phyloP scores from a whole-genome alignment of 2,113 vertebrate species.

The Zosterops pallidus region DNA sequence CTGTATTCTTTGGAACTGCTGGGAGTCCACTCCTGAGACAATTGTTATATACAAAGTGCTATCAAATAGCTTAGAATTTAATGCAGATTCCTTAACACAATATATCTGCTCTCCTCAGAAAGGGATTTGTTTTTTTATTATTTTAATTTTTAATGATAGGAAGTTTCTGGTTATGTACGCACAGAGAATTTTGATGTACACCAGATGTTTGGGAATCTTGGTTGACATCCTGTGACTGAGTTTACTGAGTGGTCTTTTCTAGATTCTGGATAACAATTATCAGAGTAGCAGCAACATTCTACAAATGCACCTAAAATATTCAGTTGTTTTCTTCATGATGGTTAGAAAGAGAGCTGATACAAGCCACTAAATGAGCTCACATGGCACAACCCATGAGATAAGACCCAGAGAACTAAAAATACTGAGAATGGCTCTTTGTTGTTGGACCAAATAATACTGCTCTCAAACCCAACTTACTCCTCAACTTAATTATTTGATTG shows the following conservation, averaged over 20 bases:
- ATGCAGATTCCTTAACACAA: background rate
- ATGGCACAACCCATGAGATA: background rate
- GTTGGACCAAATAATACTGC: background rate
- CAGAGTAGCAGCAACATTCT: background rate
- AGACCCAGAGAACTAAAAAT: background rate
- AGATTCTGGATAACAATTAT: background rate
- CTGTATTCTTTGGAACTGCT: accelerated
- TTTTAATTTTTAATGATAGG: background rate
- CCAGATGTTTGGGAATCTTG: background rate
- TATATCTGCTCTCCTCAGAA: background rate
- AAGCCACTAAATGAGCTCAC: accelerated
- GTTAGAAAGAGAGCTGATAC: background rate
- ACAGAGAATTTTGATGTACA: background rate
- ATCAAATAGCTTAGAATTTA: background rate
- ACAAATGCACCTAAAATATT: background rate
- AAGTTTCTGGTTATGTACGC: accelerated
- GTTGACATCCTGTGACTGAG: background rate
- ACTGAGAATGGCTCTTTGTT: background rate
- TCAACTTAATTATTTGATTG: background rate
- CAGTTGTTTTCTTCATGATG: background rate
- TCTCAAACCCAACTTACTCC: background rate
- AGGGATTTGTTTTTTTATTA: accelerated
- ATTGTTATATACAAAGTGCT: accelerated
- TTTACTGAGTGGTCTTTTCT: background rate
- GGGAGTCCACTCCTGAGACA: background rate